A percentile compares a stretch with the other conserved stretches of the same genome.
phyloP scores from a whole-genome alignment of 1,140 invertebrate species.

The Panagrolaimus sp. region DNA sequence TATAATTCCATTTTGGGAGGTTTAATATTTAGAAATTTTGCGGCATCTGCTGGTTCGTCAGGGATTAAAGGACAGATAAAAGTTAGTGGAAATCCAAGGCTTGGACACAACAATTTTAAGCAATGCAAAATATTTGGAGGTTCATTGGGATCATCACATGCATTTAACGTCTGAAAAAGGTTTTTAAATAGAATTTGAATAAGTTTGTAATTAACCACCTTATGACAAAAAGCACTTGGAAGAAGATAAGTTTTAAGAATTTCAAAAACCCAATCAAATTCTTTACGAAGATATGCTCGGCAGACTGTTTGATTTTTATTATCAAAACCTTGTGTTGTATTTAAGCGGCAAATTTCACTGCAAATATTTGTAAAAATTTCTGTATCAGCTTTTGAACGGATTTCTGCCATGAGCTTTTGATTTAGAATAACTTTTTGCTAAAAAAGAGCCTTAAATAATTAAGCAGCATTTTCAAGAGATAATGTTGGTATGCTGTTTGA shows the following conservation, averaged over 20 bases:
- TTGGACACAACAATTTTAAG: background rate
- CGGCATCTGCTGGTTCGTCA: background rate
- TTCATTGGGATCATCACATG: background rate
- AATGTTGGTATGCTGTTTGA: too few relatives aligned
- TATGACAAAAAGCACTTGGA: background rate
- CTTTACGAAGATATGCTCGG: background rate
- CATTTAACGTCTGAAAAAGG: background rate
- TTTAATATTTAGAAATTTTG: conserved; percentile 4
- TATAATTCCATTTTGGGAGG: background rate
- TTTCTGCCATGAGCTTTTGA: background rate
- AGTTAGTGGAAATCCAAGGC: background rate
- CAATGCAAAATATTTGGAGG: background rate
- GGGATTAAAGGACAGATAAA: background rate
- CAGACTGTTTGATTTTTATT: background rate
- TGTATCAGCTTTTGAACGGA: background rate
- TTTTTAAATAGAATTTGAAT: background rate
- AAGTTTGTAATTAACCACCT: background rate
- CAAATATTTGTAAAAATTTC: conserved; percentile 5
- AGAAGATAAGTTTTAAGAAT: background rate
- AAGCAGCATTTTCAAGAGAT: too few relatives aligned
- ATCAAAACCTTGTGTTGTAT: background rate
- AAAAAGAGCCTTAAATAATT: too few relatives aligned
- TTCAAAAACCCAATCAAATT: conserved; percentile 12
- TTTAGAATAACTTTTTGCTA: background rate
- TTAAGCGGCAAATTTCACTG: background rate